Base-by-base conservation (phyloP, 2,888 invertebrate genomes). In the Seira musarum region DNA sequence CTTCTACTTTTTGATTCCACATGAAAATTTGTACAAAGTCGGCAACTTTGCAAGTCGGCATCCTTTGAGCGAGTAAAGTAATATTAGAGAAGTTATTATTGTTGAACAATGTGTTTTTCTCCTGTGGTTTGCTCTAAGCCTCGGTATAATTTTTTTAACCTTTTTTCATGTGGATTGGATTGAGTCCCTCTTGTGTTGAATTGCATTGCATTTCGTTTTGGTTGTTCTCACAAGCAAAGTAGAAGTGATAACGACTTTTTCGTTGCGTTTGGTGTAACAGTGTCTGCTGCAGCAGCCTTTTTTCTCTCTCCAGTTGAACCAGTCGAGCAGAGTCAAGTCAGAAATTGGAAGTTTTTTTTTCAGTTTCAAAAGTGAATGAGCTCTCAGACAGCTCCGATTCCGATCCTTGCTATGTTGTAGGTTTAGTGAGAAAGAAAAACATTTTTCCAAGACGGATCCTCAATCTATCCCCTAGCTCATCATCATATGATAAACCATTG, bases 401-500 rank as follows among this genome's bases (percentile, higher is more conserved):
- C 15, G 17, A 53, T 53, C 53, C 53, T 53, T 53, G 53, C 53
- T 17, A 13, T 53, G 53, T 53, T 53, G 3, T 8, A 53, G 17
- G 53, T 3, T n/a, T n/a, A 15, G 3, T 3, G 53, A 53, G 17
- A 53, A 53, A 53, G 53, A 53, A 53, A 53, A 53, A 17, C 53
- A 53, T 53, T 53, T 53, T 53, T 53, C 53, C 53, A 53, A 53
- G 53, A 53, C 17, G 17, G 53, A 53, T 53, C 53, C 30, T 53
- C 53, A 30, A 30, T 30, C 30, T 8, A 30, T 2, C 30, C 17
- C 17, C 13, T 5, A 53, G 3, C 53, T 53, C 53, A 53, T 53
- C 53, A 53, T 53, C 61, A n/a, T 30, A 73, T 79, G 79, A 79
- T 79, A 79, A 79, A 79, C 79, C 79, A 79, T 73, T 79, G 57